Evolutionary conservation across 37 sponge, comb jelly and placozoan genomes (phyloP).

Genomic region (Spongilla lacustris): DNA sequence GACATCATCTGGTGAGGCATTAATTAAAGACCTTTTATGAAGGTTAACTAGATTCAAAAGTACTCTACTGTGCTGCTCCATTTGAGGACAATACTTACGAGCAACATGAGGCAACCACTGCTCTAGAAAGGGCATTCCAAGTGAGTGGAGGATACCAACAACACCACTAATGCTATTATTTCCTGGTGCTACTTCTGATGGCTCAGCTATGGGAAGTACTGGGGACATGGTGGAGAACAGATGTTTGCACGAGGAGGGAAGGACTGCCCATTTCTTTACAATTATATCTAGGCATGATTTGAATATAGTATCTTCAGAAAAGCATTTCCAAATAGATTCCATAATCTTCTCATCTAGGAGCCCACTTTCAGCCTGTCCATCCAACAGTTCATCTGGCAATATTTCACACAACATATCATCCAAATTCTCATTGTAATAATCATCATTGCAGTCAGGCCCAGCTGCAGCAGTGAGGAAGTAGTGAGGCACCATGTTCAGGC

Average conservation of each 20-base stretch:
- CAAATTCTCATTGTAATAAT: background rate
- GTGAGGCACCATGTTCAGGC: background rate
- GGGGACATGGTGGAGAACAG: background rate
- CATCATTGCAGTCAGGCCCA: background rate
- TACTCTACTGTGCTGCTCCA: background rate
- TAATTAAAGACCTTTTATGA: background rate
- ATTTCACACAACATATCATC: background rate
- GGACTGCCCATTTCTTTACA: background rate
- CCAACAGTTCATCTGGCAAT: background rate
- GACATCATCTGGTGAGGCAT: background rate
- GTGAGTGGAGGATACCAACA: background rate
- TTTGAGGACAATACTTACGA: background rate
- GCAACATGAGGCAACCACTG: background rate
- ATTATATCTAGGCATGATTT: background rate
- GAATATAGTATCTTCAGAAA: background rate
- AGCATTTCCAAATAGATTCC: conserved; percentile 10
- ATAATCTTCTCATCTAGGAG: background rate
- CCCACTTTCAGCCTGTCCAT: background rate
- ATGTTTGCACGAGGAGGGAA: background rate
- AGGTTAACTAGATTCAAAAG: conserved; percentile 11
- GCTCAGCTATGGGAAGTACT: background rate
- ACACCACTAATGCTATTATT: no score
- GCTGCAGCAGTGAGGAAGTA: background rate
- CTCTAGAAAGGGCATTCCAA: conserved; percentile 43
- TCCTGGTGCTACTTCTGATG: background rate